Evolutionary conservation across 2,888 invertebrate species (phyloP).

Genomic region (Drosophila falleni): DNA sequence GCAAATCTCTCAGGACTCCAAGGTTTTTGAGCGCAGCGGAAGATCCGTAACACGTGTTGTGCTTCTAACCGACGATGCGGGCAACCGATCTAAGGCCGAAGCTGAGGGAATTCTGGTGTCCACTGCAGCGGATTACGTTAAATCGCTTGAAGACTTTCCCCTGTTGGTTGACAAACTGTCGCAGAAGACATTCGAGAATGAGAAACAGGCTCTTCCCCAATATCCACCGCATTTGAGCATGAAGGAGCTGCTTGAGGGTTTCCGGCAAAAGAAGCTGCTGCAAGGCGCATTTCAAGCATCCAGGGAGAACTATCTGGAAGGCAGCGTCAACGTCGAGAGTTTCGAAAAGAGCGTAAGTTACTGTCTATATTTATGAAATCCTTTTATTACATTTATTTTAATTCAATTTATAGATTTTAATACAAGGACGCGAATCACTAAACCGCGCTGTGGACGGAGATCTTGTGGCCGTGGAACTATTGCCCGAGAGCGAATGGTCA

Average conservation of each 20-base stretch:
- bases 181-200: constrained; percentile 88
- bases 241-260: constrained; percentile 91
- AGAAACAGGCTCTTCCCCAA: constrained; percentile 88
- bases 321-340: constrained; percentile 92
- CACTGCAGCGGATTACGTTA: constrained; percentile 90
- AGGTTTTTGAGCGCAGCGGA: constrained; percentile 58
- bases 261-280: constrained; percentile 90
- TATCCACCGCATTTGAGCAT: constrained; percentile 95
- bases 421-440: constrained; percentile 94
- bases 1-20: constrained; percentile 77
- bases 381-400: background rate
- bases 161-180: constrained; percentile 93
- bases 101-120: constrained; percentile 90
- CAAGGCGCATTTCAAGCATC: constrained; percentile 95
- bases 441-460: constrained; percentile 98
- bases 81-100: constrained; percentile 90
- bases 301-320: constrained; percentile 97
- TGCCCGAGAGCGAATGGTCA: constrained; percentile 96
- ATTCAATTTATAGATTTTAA: constrained; percentile 87
- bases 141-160: constrained; percentile 89
- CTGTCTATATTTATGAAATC: background rate
- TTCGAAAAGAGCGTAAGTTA: constrained; percentile 91
- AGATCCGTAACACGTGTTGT: constrained; percentile 88
- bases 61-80: constrained; percentile 93
- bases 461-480: constrained; percentile 94